These are phyloP conservation scores for Acleris literana DNA, from an alignment of 2,888 invertebrate genomes.

Conservation along the genomic window DNA sequence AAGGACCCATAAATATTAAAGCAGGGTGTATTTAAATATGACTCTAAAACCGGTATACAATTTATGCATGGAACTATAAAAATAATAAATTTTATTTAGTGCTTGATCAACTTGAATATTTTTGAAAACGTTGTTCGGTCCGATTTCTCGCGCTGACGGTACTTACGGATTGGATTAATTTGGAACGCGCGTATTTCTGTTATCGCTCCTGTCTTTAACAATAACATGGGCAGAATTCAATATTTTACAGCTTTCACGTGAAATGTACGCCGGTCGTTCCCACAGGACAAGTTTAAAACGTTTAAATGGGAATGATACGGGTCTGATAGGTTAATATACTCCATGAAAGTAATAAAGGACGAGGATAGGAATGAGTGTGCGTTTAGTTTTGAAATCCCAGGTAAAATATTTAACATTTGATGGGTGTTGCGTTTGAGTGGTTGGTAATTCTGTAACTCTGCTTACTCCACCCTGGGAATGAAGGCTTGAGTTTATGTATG, in stretches of 20 bases:
- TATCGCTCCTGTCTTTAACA: slow-evolving; percentile 63
- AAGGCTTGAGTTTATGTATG: too few relatives aligned
- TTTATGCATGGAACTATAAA: too few relatives aligned
- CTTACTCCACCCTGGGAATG: too few relatives aligned
- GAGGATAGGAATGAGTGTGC: slow-evolving; percentile 4
- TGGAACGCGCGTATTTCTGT: slow-evolving; percentile 61
- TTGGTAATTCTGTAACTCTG: too few relatives aligned
- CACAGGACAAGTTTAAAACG: slow-evolving; percentile 27
- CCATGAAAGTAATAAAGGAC: slow-evolving; percentile 21
- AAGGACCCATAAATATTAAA: too few relatives aligned
- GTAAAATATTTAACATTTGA: background rate
- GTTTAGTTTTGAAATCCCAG: slow-evolving; percentile 2
- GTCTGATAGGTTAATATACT: slow-evolving; percentile 30
- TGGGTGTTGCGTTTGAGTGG: too few relatives aligned
- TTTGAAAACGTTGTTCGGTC: too few relatives aligned
- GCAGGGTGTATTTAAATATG: too few relatives aligned
- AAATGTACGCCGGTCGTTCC: slow-evolving; percentile 6
- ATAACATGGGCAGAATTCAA: slow-evolving; percentile 62
- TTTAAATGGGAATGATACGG: slow-evolving; percentile 32
- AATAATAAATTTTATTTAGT: too few relatives aligned
- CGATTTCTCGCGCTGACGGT: too few relatives aligned
- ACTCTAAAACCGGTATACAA: too few relatives aligned
- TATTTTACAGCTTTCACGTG: slow-evolving; percentile 47
- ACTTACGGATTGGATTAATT: slow-evolving; percentile 69
- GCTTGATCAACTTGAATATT: too few relatives aligned